A percentile compares a stretch with the other conserved stretches of the same genome.
phyloP scores from a whole-genome alignment of 2,797 vertebrate species.

The Hypotaenidia okinawae region DNA sequence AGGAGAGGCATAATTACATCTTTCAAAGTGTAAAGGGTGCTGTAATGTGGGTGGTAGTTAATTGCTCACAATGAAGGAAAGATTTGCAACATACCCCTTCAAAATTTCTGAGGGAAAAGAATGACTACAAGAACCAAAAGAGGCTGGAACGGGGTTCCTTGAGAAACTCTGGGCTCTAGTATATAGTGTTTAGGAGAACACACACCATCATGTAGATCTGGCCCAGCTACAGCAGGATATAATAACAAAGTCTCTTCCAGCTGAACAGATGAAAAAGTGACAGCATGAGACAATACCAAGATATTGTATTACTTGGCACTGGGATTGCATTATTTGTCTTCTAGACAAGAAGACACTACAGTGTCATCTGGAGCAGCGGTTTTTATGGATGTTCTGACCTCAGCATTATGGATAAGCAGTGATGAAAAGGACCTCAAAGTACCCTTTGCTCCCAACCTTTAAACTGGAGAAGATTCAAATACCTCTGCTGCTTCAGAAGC shows the following conservation, averaged over 20 bases:
- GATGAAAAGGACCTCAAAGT: background rate
- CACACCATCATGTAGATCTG: background rate
- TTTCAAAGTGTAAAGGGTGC: background rate
- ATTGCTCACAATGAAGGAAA: background rate
- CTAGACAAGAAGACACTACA: background rate
- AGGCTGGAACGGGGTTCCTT: background rate
- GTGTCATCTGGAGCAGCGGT: background rate
- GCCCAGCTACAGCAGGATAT: background rate
- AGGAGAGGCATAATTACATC: background rate
- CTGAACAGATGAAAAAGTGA: background rate
- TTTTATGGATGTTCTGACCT: conserved; percentile 16
- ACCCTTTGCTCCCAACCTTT: background rate
- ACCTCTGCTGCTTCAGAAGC: background rate
- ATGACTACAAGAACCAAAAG: background rate
- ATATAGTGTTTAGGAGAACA: background rate
- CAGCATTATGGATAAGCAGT: background rate
- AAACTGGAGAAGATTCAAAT: background rate
- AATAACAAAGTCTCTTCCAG: background rate
- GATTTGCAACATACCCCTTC: background rate
- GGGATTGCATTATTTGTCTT: conserved; percentile 14
- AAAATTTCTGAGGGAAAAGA: background rate
- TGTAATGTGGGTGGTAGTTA: background rate
- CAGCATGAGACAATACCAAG: background rate
- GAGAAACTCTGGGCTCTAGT: background rate
- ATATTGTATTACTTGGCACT: background rate